Evolutionary conservation across 2,888 invertebrate species (phyloP).

Genomic region (Erebia epiphron): DNA sequence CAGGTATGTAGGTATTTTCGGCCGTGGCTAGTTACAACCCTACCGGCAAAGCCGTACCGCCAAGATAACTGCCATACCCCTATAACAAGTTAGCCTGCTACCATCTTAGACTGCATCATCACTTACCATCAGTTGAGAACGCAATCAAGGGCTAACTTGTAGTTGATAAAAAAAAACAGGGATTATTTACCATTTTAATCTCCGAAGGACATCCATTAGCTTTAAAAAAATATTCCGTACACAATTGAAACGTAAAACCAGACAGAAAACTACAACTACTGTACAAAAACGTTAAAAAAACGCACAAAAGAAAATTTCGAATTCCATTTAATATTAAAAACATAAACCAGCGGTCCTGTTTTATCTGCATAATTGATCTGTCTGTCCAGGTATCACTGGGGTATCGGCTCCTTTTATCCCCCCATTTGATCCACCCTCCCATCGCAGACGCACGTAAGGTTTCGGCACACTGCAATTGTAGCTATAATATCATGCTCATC

Average conservation of each 20-base stretch:
- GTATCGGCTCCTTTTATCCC: conserved; percentile 30
- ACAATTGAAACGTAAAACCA: background rate
- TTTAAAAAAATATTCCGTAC: conserved; percentile 3
- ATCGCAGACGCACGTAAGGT: conserved; percentile 27
- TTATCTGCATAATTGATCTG: conserved; percentile 32
- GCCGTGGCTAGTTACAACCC: too few relatives aligned
- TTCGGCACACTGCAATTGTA: conserved; percentile 1
- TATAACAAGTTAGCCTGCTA: too few relatives aligned
- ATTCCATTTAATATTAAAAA: conserved; percentile 24
- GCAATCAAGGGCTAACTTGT: too few relatives aligned
- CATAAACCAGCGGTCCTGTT: conserved; percentile 25
- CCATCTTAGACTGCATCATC: too few relatives aligned
- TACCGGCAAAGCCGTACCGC: too few relatives aligned
- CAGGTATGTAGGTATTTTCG: too few relatives aligned
- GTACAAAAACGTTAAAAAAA: background rate
- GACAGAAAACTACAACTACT: conserved; percentile 4
- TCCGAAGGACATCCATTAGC: conserved; percentile 28
- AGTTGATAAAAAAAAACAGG: background rate
- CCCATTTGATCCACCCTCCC: conserved; percentile 13
- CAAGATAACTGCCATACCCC: too few relatives aligned
- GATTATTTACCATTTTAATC: conserved; percentile 29
- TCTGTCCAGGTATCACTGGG: conserved; percentile 27
- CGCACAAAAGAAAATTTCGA: conserved; percentile 5
- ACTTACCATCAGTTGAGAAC: too few relatives aligned
- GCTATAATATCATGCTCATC: background rate